These are phyloP conservation scores for Agriopis marginaria DNA, from an alignment of 2,888 invertebrate species.

Conservation along the genomic window DNA sequence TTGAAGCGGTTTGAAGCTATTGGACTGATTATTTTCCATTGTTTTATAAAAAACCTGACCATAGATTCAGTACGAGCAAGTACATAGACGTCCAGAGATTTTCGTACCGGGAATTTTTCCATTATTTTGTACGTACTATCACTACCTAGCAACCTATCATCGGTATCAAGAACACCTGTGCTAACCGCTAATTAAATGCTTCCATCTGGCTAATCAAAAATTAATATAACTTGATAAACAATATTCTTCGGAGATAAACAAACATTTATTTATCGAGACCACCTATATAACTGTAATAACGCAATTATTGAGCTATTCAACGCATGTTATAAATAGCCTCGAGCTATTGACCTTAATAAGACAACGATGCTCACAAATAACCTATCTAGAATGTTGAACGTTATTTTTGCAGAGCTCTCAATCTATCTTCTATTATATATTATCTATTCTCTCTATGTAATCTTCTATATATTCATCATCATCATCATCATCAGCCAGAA, in stretches of 20 bases:
- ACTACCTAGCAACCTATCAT: background rate
- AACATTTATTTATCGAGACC: slow-evolving; percentile 6
- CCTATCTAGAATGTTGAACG: background rate
- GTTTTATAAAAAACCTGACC: too few relatives aligned
- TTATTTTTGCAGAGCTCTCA: background rate
- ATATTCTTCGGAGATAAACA: background rate
- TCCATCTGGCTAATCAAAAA: background rate
- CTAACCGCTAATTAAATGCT: background rate
- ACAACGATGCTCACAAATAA: slow-evolving; percentile 9
- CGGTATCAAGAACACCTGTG: background rate
- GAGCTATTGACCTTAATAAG: slow-evolving; percentile 26
- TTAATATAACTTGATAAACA: slow-evolving; percentile 4
- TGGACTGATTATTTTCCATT: too few relatives aligned
- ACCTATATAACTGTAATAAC: slow-evolving; percentile 11
- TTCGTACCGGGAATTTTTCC: too few relatives aligned
- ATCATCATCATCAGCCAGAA: too few relatives aligned
- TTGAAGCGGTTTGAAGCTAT: too few relatives aligned
- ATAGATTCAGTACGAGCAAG: too few relatives aligned
- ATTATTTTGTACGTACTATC: too few relatives aligned
- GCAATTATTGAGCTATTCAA: slow-evolving; percentile 13
- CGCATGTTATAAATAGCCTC: slow-evolving; percentile 25
- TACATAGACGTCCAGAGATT: too few relatives aligned
- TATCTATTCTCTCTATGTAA: too few relatives aligned
- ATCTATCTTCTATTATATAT: too few relatives aligned
- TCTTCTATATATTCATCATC: too few relatives aligned